Evolutionary conservation across 2,888 invertebrate genomes (phyloP).

Genomic region (Notodonta dromedarius): DNA sequence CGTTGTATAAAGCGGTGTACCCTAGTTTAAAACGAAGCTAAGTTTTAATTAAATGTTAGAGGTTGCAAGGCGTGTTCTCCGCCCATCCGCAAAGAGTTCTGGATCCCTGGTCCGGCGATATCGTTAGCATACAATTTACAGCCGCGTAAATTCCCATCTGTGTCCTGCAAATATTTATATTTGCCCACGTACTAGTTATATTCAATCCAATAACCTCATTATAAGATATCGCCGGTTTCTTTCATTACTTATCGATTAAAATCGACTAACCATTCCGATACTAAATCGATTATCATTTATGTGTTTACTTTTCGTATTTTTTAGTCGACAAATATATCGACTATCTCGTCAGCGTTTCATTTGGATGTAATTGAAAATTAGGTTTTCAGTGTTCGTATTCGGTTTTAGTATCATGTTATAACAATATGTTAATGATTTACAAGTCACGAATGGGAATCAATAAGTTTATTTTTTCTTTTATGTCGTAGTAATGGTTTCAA

Average conservation of each 20-base stretch:
- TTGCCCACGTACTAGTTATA: conserved; percentile 51
- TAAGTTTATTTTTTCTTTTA: too few species aligned
- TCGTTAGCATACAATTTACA: conserved; percentile 49
- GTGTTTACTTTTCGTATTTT: conserved; percentile 21
- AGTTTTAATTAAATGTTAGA: background rate
- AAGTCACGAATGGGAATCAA: conserved; percentile 15
- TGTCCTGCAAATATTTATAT: conserved; percentile 62
- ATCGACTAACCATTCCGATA: conserved; percentile 23
- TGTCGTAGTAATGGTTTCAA: too few species aligned
- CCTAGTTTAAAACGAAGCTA: background rate
- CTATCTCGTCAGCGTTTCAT: conserved; percentile 33
- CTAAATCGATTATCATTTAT: conserved; percentile 28
- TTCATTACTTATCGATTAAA: conserved; percentile 42
- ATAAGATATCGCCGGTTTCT: conserved; percentile 39
- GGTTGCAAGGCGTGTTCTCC: conserved; percentile 3
- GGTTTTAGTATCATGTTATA: conserved; percentile 17
- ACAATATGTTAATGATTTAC: conserved; percentile 9
- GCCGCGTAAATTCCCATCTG: conserved; percentile 51
- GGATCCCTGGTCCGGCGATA: conserved; percentile 12
- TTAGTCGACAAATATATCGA: conserved; percentile 41
- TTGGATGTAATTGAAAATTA: conserved; percentile 20
- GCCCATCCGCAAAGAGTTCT: conserved; percentile 10
- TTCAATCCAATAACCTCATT: conserved; percentile 62
- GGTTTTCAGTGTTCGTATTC: conserved; percentile 23
- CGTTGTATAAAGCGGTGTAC: background rate